Percentiles rank a stretch among this genome's conserved stretches.
Conservation (phyloP, 2,797 vertebrate species). For the Microcaecilia unicolor region DNA sequence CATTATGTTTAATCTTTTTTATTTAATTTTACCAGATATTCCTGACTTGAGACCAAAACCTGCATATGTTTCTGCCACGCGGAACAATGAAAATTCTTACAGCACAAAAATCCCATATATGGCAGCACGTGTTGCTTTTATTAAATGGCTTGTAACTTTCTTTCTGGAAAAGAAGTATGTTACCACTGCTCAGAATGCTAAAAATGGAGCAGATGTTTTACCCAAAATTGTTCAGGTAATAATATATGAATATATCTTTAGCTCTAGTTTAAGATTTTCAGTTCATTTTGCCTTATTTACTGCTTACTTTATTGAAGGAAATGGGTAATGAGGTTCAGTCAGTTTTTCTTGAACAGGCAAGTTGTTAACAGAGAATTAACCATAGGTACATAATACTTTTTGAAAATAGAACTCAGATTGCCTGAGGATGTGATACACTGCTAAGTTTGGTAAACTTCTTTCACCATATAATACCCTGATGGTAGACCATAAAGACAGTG, state of each 20-base stretch:
- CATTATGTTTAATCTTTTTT: neutral
- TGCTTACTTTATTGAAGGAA: too few relatives aligned
- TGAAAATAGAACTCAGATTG: too few relatives aligned
- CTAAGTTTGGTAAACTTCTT: too few relatives aligned
- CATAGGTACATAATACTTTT: too few relatives aligned
- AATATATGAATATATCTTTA: rapidly evolving
- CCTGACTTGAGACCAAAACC: slow-evolving; percentile 88
- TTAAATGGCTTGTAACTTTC: slow-evolving; percentile 97
- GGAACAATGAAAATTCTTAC: slow-evolving; percentile 85
- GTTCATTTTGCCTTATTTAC: neutral
- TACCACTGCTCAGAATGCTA: slow-evolving; percentile 67
- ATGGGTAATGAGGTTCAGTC: too few relatives aligned
- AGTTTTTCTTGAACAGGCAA: too few relatives aligned
- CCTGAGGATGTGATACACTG: too few relatives aligned
- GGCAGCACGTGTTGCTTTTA: slow-evolving; percentile 90
- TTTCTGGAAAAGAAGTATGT: slow-evolving; percentile 97
- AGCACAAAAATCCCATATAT: slow-evolving; percentile 91
- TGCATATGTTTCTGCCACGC: slow-evolving; percentile 71
- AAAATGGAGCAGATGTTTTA: slow-evolving; percentile 85
- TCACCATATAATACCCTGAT: too few relatives aligned
- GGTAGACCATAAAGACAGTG: too few relatives aligned
- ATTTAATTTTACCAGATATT: slow-evolving; percentile 61
- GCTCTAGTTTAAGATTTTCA: neutral
- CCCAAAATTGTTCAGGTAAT: slow-evolving; percentile 95
- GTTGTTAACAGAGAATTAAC: too few relatives aligned